Percentiles rank a stretch among this genome's conserved stretches.
These are phyloP conservation scores for Drusus annulatus DNA, from an alignment of 1,140 invertebrate genomes.

Conservation along the genomic window DNA sequence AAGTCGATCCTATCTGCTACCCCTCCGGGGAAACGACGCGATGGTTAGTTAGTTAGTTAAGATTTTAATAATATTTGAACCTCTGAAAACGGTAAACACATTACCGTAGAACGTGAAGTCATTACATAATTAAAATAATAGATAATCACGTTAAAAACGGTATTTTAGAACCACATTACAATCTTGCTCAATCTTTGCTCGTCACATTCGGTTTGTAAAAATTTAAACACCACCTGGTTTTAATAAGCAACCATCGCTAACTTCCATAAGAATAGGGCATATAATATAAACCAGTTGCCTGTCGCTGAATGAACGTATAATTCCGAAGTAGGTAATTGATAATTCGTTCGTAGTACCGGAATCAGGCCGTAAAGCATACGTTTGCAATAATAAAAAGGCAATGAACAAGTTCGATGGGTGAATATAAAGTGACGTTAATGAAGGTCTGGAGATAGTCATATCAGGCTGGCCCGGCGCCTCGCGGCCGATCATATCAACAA, in stretches of 20 bases:
- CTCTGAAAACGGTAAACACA: no score
- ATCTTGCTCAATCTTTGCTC: no score
- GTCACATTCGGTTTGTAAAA: background rate
- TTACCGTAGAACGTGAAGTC: no score
- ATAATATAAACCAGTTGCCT: no score
- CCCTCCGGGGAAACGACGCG: no score
- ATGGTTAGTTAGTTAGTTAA: no score
- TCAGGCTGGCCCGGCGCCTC: background rate
- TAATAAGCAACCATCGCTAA: constrained; percentile 20
- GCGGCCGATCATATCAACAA: background rate
- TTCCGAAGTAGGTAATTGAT: constrained; percentile 45
- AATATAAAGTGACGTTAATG: constrained; percentile 36
- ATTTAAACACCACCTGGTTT: constrained; percentile 14
- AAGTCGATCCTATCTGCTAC: no score
- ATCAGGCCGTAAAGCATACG: constrained; percentile 31
- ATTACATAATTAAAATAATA: no score
- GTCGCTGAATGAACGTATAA: constrained; percentile 14
- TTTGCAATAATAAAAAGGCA: constrained; percentile 45
- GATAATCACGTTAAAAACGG: no score
- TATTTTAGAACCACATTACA: no score
- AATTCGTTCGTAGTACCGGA: constrained; percentile 43
- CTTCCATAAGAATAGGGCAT: background rate
- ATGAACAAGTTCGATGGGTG: constrained; percentile 42
- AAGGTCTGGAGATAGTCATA: constrained; percentile 16
- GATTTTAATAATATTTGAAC: no score